Conservation (phyloP, 2,888 invertebrate genomes). For the Allolobophora icterica region DNA sequence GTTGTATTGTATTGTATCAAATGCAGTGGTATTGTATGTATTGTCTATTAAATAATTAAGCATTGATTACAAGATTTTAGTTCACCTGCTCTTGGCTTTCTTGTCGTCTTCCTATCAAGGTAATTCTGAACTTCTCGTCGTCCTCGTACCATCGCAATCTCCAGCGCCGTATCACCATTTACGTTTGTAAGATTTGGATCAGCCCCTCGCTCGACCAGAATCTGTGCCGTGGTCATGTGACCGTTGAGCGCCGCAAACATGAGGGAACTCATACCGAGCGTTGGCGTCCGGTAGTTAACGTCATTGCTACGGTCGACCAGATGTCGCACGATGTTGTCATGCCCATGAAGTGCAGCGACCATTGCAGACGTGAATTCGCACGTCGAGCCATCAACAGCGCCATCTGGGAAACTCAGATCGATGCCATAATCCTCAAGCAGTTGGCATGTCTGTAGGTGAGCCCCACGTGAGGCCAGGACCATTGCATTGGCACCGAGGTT, state of each 20-base stretch:
- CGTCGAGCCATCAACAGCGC: constrained; percentile 51
- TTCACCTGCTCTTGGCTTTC: neutral
- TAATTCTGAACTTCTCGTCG: constrained; percentile 59
- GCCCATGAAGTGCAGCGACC: constrained; percentile 63
- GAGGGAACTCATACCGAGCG: constrained; percentile 62
- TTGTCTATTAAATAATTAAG: neutral
- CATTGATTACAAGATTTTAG: neutral
- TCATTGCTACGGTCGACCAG: constrained; percentile 62
- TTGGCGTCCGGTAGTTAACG: constrained; percentile 61
- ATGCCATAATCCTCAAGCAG: constrained; percentile 60
- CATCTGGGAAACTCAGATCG: constrained; percentile 51
- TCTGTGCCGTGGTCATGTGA: constrained; percentile 64
- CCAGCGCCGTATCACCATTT: constrained; percentile 63
- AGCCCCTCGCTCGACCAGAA: constrained; percentile 64
- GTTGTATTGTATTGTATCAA: too few relatives aligned
- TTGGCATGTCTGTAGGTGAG: constrained; percentile 59
- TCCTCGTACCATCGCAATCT: constrained; percentile 59
- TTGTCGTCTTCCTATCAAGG: constrained; percentile 62
- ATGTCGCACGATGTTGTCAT: constrained; percentile 62
- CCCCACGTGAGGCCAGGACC: constrained; percentile 63
- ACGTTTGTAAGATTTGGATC: constrained; percentile 63
- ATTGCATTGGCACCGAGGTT: constrained; percentile 61
- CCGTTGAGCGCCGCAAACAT: constrained; percentile 66
- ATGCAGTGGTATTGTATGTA: too few relatives aligned
- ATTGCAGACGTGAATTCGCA: constrained; percentile 64